Percentiles rank a stretch among this genome's conserved stretches.
Conservation (phyloP, 2,113 vertebrate species). For the Pseudopipra pipra region DNA sequence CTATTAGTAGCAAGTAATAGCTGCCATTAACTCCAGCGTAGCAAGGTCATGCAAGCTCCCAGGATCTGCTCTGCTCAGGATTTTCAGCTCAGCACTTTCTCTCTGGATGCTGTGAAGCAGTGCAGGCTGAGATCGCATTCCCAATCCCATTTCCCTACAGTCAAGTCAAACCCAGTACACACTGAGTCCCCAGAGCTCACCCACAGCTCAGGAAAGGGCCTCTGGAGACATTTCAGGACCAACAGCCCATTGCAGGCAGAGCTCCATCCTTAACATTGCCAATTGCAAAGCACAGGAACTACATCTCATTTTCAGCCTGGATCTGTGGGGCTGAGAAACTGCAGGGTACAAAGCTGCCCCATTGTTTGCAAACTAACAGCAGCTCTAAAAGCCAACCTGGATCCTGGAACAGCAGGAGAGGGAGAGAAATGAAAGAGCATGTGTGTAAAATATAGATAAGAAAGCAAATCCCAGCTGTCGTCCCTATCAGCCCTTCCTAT, state of each 20-base stretch:
- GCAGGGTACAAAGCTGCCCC: background rate
- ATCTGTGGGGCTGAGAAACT: background rate
- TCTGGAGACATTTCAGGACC: background rate
- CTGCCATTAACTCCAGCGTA: background rate
- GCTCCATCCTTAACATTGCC: background rate
- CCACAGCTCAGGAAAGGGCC: background rate
- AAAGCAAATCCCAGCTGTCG: slow-evolving; percentile 68
- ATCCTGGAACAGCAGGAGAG: slow-evolving; percentile 4
- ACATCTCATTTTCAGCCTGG: background rate
- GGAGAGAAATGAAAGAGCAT: slow-evolving; percentile 35
- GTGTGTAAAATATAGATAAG: slow-evolving; percentile 73
- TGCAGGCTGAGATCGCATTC: background rate
- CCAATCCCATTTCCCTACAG: background rate
- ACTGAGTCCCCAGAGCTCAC: background rate
- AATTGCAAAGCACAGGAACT: background rate
- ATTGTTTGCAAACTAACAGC: background rate
- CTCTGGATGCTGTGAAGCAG: background rate
- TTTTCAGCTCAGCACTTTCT: background rate
- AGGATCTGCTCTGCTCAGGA: background rate
- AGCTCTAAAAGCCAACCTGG: slow-evolving; percentile 3
- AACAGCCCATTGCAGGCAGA: background rate
- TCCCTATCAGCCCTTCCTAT: slow-evolving; percentile 67
- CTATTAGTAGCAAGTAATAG: slow-evolving; percentile 18
- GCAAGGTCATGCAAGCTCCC: background rate
- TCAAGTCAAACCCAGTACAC: background rate